Base-by-base conservation (phyloP, 2,797 vertebrate species). In the Parotocinclus haroldoi region DNA sequence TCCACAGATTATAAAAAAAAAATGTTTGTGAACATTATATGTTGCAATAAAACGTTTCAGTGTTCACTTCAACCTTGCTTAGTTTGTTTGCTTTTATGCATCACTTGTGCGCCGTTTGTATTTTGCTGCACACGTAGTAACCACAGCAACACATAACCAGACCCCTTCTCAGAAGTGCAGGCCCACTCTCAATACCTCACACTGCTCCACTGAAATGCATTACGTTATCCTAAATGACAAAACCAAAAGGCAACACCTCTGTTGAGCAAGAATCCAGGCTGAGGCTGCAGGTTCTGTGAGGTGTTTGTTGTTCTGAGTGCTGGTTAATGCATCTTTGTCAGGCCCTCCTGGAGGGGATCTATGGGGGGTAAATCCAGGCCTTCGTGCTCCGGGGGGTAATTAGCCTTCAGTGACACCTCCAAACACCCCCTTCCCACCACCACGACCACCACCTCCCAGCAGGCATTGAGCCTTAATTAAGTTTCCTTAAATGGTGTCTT, bases 281-380 rank as follows among this genome's bases (percentile, higher is more conserved):
- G 58, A 55, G 44, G 50, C 36, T 65, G n/a, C 27, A 49, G 12
- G 45, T 59, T 69, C 45, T 61, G 63, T 40, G 17, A 42, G 63
- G 59, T 17, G 40, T 38, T 72, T 63, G 48, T 66, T 42, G 48
- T 27, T 27, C 27, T 27, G 63, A 71, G 69, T 56, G 38, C 78
- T 79, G 75, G 57, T 77, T 77, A 79, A 79, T 79, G 78, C 78
- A 77, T 79, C 78, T 79, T 79, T 79, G 78, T 79, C 76, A 76
- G 66, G 62, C 70, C 56, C 57, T 67, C 73, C 74, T 69, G 53
- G 58, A 75, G 71, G 75, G 58, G 55, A 59, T 75, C 67, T 48
- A 18, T 66, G 75, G 74, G 76, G 73, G 74, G 74, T 73, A 78
- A 77, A 72, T 72, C 65, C 58, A 77, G 65, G 65, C 76, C 72